A percentile compares a stretch with the other conserved stretches of the same genome.
Conservation (phyloP, 2,888 invertebrate species). For the Drosophila yooni region DNA sequence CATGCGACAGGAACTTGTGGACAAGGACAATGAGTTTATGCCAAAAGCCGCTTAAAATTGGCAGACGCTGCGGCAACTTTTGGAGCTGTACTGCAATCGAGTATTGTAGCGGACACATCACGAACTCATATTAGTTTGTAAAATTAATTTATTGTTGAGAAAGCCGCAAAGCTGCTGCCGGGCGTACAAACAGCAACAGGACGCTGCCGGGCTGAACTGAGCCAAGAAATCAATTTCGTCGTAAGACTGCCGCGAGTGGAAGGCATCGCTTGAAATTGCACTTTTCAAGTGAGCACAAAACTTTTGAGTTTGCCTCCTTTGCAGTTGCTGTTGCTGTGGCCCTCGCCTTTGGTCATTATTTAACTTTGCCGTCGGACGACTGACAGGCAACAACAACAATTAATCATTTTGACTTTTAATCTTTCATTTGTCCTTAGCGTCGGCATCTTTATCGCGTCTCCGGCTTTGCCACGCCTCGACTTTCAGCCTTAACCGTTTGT, state of each 20-base stretch:
- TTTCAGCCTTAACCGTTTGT: constrained; percentile 36
- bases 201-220: not conserved
- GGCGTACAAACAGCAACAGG: constrained; percentile 1
- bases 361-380: constrained; percentile 39
- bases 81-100: constrained; percentile 34
- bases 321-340: constrained; percentile 26
- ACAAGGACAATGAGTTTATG: constrained; percentile 10
- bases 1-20: constrained; percentile 35
- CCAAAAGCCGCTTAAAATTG: constrained; percentile 46
- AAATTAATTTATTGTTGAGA: constrained; percentile 61
- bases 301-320: constrained; percentile 19
- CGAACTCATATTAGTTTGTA: constrained; percentile 54
- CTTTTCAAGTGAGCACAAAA: constrained; percentile 30
- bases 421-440: constrained; percentile 69
- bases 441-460: constrained; percentile 63
- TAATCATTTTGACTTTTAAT: constrained; percentile 74
- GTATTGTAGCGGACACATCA: constrained; percentile 1
- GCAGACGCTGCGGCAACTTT: constrained; percentile 14
- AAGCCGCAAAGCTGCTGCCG: constrained; percentile 40
- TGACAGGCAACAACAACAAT: constrained; percentile 54
- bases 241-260: constrained; percentile 36
- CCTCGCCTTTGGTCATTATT: constrained; percentile 46
- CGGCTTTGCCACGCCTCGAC: constrained; percentile 47
- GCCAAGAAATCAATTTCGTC: constrained; percentile 46
- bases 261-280: constrained; percentile 42